Evolutionary conservation across 2,113 vertebrate genomes (phyloP), one percentile per base, ranked within the genome.

Genomic region (Zosterops pallidus): DNA sequence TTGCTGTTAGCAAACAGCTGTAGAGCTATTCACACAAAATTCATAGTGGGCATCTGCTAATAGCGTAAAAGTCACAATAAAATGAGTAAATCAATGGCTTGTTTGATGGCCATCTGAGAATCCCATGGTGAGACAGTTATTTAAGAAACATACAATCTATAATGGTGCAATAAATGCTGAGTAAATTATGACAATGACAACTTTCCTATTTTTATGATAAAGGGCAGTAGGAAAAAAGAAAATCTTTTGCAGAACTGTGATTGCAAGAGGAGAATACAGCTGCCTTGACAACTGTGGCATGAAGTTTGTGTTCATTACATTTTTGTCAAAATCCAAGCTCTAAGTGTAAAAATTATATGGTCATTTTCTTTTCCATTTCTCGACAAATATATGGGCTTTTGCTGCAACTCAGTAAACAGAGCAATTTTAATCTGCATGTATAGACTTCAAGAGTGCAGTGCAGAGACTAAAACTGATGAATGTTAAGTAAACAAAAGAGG

Each of bases 401-500:
- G 20, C 47, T 71, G 50, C 76, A 72, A 90, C 75, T 94, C 47
- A 94, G 41, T 92, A 94, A 96, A 97, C 29, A 65, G 37, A 76
- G 13, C 11, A 77, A 82, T 97, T 94, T 83, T 74, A 76, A 74
- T 93, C 83, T 77, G 35, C 70, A 72, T 65, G 23, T 79, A 89
- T 63, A 92, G 42, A 70, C 28, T 94, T 33, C 57, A 94, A 39
- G 68, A 89, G 33, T 92, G 53, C 35, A 94, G 23, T 37, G 76
- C 71, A 94, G 47, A 88, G 67, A 92, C 56, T 55, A 81, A 79
- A 95, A 86, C 41, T 94, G 86, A 96, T 83, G 64, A 92, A 96
- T 70, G 12, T 85, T 89, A 94, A 95, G 62, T 92, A 97, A 97
- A 96, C 49, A 91, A 81, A 97, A 94, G 79, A 65, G 64, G 17